These are phyloP conservation scores for Andrena flavipes DNA, from an alignment of 2,888 invertebrate species.

Conservation along the genomic window DNA sequence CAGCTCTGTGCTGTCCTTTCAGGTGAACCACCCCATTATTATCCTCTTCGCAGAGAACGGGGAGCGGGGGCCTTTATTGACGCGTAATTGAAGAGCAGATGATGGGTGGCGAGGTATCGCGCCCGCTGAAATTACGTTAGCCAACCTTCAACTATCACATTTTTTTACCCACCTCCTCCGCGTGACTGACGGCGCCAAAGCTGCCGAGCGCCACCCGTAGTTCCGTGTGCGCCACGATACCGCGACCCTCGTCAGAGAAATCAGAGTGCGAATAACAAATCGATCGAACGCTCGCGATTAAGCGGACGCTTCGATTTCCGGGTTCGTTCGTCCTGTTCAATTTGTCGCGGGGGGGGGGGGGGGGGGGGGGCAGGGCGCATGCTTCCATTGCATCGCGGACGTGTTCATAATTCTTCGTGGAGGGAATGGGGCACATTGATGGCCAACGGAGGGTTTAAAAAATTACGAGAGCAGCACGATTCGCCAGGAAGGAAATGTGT, in stretches of 20 bases:
- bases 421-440: not conserved
- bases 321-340: slow-evolving; percentile 2
- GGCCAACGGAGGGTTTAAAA: not conserved
- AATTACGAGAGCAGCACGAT: too few relatives aligned
- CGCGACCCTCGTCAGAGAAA: slow-evolving; percentile 36
- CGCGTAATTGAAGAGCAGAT: slow-evolving; percentile 64
- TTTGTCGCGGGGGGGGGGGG: not conserved
- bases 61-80: slow-evolving; percentile 20
- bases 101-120: slow-evolving; percentile 47
- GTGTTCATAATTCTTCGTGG: slow-evolving; percentile 1
- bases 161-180: slow-evolving; percentile 60
- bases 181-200: slow-evolving; percentile 62
- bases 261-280: slow-evolving; percentile 45
- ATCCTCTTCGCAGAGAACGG: slow-evolving; percentile 27
- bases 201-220: slow-evolving; percentile 41
- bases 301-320: slow-evolving; percentile 24
- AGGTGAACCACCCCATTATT: slow-evolving; percentile 31
- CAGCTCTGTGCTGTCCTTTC: slow-evolving; percentile 18
- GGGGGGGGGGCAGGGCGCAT: not conserved
- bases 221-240: slow-evolving; percentile 53
- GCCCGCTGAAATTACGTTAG: slow-evolving; percentile 73
- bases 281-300: slow-evolving; percentile 50
- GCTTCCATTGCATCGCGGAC: not conserved
- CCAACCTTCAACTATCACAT: slow-evolving; percentile 75
- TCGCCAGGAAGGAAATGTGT: too few relatives aligned